These are phyloP conservation scores for Heliconius ethilla DNA, from an alignment of 2,888 invertebrate genomes.

Conservation along the genomic window DNA sequence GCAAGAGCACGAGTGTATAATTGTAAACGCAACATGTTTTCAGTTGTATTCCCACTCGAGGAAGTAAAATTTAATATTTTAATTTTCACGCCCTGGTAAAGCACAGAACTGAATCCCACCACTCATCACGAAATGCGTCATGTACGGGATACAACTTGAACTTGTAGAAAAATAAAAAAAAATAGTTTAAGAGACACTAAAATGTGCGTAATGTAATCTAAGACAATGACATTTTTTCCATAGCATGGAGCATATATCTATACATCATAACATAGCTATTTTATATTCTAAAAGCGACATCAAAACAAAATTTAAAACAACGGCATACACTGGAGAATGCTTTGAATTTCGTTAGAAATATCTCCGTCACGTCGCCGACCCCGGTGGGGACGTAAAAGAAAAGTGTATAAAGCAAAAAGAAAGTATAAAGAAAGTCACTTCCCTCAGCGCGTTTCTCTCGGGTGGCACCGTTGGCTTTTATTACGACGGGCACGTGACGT, in stretches of 20 bases:
- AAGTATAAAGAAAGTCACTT: conserved; percentile 71
- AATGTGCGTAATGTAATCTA: too few relatives aligned
- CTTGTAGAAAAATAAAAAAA: neutral
- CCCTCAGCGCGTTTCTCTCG: conserved; percentile 60
- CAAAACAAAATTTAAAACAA: conserved; percentile 41
- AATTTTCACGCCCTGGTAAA: too few relatives aligned
- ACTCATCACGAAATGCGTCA: too few relatives aligned
- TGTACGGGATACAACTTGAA: neutral
- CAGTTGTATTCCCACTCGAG: too few relatives aligned
- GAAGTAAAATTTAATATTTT: too few relatives aligned
- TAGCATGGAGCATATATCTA: neutral
- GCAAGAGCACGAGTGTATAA: too few relatives aligned
- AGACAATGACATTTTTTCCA: neutral
- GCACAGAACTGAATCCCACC: too few relatives aligned
- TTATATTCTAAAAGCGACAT: conserved; percentile 37
- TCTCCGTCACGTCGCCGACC: conserved; percentile 61
- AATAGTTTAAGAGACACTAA: too few relatives aligned
- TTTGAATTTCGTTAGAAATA: conserved; percentile 49
- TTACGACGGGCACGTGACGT: conserved; percentile 71
- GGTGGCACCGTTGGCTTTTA: conserved; percentile 65
- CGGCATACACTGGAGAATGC: conserved; percentile 42
- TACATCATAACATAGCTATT: neutral
- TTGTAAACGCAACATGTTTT: too few relatives aligned
- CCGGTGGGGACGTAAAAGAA: conserved; percentile 66
- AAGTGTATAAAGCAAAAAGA: conserved; percentile 68